Evolutionary conservation across 2,113 vertebrate genomes (phyloP), one percentile per base, ranked within the genome.

Genomic region (Cephalopterus ornatus): DNA sequence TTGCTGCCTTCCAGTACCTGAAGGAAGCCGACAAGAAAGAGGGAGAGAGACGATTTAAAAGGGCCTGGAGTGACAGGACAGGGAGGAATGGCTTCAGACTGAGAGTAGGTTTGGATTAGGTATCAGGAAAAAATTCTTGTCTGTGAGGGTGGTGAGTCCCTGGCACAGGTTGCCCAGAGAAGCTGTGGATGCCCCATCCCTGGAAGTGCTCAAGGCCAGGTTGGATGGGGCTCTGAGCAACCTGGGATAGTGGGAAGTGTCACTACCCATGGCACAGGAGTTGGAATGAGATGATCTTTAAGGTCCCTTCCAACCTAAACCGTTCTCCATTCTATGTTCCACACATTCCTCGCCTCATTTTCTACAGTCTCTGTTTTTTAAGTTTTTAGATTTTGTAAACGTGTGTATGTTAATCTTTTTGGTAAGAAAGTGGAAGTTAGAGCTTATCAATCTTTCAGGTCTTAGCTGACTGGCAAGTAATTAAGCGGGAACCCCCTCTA

Each of bases 301-400:
- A 55, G 21, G 10, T 19, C 30, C 9, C 13, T 35, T 53, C 39
- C 7, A 62, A 26, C n/a, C 46, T 21, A 61, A 75, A 75, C 33
- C 23, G 22, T 46, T 32, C 30, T 21, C 6, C 9, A 23, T 28
- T 70, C 47, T 3, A 0, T 14, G 20, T 77, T 81, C 67, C 23
- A 17, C 26, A 7, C 5, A 5, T 63, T 28, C 46, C 42, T 75
- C 0, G 0, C 49, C 35, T 78, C 0, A 0, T 90, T 46, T 79
- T 79, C 14, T 35, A 5, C 18, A 5, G 49, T 58, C 12, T 86
- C 14, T 42, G 6, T 28, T 8, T 47, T 61, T 13, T 28, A 59
- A 50, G 16, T 21, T 62, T 77, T 68, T 13, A 42, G 17, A 9
- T 88, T 93, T 63, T 72, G 35, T 16, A 39, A 84, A 46, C 11